phyloP scores from a whole-genome alignment of 1,140 invertebrate genomes.

The Drosophila ogumai region DNA sequence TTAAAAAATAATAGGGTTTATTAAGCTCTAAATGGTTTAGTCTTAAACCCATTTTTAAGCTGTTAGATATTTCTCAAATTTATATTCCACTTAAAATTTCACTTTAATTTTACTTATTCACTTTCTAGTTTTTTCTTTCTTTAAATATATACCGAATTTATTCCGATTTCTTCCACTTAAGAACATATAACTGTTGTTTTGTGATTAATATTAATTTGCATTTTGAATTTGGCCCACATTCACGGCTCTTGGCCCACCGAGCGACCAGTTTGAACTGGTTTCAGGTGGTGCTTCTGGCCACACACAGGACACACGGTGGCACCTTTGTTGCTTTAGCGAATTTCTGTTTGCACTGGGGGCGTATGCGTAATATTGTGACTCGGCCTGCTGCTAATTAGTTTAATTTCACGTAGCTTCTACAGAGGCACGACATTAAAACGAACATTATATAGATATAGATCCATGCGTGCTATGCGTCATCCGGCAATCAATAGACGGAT shows the following conservation, averaged over 20 bases:
- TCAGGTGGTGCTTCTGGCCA: constrained; percentile 16
- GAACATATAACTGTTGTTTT: not conserved
- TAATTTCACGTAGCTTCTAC: constrained; percentile 14
- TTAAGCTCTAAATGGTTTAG: not conserved
- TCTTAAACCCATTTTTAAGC: not conserved
- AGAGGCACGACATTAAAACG: constrained; percentile 11
- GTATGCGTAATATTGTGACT: constrained; percentile 49
- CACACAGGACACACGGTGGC: constrained; percentile 31
- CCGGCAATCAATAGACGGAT: constrained; percentile 36
- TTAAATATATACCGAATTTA: not conserved
- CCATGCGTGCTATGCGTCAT: constrained; percentile 30
- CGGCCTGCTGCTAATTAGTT: constrained; percentile 37
- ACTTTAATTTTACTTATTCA: not conserved
- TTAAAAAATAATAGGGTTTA: not conserved
- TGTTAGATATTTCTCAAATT: not conserved
- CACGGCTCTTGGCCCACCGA: constrained; percentile 11
- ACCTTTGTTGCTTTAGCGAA: constrained; percentile 27
- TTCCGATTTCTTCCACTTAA: constrained; percentile 4
- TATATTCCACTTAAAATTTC: not conserved
- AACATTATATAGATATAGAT: constrained; percentile 5
- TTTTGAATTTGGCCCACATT: constrained; percentile 22
- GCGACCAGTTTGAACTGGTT: constrained; percentile 40
- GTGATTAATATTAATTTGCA: constrained; percentile 13
- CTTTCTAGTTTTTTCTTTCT: not conserved
- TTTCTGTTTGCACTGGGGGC: constrained; percentile 32